A percentile compares a stretch with the other conserved stretches of the same genome.
Conservation (phyloP, 2,888 invertebrate species). For the Drosophila seclusa region DNA sequence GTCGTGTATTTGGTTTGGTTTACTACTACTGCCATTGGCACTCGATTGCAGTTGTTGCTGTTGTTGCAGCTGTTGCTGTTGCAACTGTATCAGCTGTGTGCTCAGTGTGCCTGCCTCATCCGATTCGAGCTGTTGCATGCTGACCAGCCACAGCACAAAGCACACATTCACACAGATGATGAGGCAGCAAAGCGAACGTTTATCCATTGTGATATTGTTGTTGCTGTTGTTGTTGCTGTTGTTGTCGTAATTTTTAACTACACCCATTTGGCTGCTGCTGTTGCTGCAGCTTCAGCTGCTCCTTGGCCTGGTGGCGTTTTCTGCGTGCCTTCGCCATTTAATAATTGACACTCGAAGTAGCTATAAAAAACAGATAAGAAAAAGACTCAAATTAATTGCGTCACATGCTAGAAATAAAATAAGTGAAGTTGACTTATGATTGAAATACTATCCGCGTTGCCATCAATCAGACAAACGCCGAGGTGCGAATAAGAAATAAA, state of each 20-base stretch:
- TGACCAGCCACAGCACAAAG: conserved; percentile 84
- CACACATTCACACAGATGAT: conserved; percentile 83
- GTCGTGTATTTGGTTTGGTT: conserved; percentile 73
- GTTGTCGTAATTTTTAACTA: conserved; percentile 31
- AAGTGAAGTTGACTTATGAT: conserved; percentile 7
- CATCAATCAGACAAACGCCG: conserved; percentile 6
- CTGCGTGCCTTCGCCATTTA: conserved; percentile 77
- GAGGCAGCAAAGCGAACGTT: conserved; percentile 83
- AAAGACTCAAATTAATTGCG: conserved; percentile 6
- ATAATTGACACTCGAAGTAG: conserved; percentile 45
- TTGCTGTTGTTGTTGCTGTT: neutral
- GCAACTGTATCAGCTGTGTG: conserved; percentile 1
- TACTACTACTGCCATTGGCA: conserved; percentile 60
- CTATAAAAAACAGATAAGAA: conserved; percentile 25
- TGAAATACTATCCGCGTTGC: neutral
- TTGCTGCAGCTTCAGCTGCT: conserved; percentile 20
- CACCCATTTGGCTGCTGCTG: conserved; percentile 33
- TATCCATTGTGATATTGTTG: conserved; percentile 82
- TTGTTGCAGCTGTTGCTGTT: conserved; percentile 14
- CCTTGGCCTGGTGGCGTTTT: conserved; percentile 55
- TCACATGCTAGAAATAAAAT: neutral
- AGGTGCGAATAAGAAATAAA: conserved; percentile 33
- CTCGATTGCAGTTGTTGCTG: conserved; percentile 45
- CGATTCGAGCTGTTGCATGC: conserved; percentile 80
- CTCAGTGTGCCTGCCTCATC: conserved; percentile 50